A percentile compares a stretch with the other conserved stretches of the same genome.
Evolutionary conservation across 1,140 invertebrate species (phyloP).

Genomic region (Phenacoccus solenopsis): DNA sequence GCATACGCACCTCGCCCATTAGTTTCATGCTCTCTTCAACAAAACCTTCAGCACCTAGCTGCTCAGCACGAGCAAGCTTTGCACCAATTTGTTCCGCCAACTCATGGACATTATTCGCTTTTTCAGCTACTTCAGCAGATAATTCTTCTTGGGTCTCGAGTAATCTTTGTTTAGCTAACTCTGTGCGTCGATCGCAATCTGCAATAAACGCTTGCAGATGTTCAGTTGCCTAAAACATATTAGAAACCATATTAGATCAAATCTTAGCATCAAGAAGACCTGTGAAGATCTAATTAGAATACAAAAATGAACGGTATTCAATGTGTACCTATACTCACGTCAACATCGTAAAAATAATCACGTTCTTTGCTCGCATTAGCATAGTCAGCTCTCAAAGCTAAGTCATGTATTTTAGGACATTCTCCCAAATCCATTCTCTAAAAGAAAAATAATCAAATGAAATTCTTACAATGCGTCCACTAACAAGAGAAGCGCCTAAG

Average conservation of each 20-base stretch:
- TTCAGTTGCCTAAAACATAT: constrained; percentile 74
- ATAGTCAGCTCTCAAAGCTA: constrained; percentile 93
- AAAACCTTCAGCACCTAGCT: constrained; percentile 83
- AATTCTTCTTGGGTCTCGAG: constrained; percentile 96
- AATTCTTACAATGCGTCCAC: not conserved
- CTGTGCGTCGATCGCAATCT: constrained; percentile 87
- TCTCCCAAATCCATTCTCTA: constrained; percentile 96
- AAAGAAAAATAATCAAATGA: constrained; percentile 29
- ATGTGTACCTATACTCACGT: too few relatives aligned
- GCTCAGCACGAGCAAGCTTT: constrained; percentile 86
- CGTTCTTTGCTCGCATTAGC: constrained; percentile 78
- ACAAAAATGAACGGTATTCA: too few relatives aligned
- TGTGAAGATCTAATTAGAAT: not conserved
- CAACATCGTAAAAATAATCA: constrained; percentile 95
- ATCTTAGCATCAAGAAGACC: not conserved
- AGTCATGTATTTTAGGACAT: constrained; percentile 95
- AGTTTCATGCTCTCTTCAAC: constrained; percentile 86
- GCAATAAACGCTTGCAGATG: constrained; percentile 88
- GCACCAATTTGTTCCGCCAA: constrained; percentile 94
- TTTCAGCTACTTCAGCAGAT: constrained; percentile 86
- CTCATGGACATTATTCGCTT: constrained; percentile 86
- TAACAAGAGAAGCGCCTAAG: too few relatives aligned
- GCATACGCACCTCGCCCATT: constrained; percentile 71
- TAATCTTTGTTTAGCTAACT: constrained; percentile 82
- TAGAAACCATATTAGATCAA: not conserved